These are phyloP conservation scores for Tipula unca DNA, from an alignment of 2,888 invertebrate genomes.

Conservation along the genomic window DNA sequence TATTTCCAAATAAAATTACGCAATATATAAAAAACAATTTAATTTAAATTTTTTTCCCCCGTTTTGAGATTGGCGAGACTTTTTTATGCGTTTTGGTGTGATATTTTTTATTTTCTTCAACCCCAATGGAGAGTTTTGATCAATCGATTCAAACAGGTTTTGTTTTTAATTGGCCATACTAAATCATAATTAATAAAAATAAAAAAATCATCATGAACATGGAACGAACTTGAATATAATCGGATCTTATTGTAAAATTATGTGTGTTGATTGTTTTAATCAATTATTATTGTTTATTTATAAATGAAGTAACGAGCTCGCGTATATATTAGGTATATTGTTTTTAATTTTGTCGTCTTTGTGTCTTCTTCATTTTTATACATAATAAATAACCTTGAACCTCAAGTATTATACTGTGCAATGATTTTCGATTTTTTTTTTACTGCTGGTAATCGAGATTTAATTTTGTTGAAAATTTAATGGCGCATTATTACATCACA, in stretches of 20 bases:
- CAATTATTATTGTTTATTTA: not conserved
- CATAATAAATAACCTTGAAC: not conserved
- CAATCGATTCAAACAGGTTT: not conserved
- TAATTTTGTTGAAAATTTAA: not conserved
- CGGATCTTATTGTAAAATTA: not conserved
- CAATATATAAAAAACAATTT: not conserved
- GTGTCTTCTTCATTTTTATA: not conserved
- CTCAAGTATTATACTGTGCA: not conserved
- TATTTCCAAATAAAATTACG: not conserved
- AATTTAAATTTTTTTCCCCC: not conserved
- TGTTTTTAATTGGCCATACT: not conserved
- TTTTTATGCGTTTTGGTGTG: not conserved
- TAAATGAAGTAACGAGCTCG: not conserved
- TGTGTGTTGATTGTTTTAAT: not conserved
- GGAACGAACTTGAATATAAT: not conserved
- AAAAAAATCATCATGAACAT: not conserved
- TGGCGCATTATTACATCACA: not conserved
- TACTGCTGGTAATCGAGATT: not conserved
- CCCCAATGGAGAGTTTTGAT: not conserved
- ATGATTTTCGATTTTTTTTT: not conserved
- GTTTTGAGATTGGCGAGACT: too few relatives aligned
- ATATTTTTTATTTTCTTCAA: not conserved
- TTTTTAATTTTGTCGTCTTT: not conserved
- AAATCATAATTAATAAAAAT: too few relatives aligned
- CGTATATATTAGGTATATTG: not conserved